A percentile compares a stretch with the other conserved stretches of the same genome.
These are phyloP conservation scores for Anguilla marmorata DNA, from an alignment of 2,797 vertebrate species.

Conservation along the genomic window DNA sequence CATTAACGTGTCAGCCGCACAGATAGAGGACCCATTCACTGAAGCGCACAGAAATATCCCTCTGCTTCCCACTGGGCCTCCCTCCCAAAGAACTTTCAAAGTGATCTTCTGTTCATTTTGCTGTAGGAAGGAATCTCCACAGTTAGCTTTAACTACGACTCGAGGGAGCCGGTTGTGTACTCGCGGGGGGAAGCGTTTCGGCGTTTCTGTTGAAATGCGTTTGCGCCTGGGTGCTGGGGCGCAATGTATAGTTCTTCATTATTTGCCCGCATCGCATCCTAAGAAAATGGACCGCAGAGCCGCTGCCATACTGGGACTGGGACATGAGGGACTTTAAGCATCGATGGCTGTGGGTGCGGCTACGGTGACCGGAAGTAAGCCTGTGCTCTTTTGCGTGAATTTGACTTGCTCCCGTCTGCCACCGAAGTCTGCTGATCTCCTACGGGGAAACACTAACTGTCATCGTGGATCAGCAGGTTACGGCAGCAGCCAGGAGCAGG, in stretches of 20 bases:
- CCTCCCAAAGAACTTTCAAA: neutral
- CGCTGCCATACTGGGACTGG: too few species aligned
- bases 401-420: too few species aligned
- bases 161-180: neutral
- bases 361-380: too few species aligned
- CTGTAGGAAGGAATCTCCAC: neutral
- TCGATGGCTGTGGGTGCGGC: too few species aligned
- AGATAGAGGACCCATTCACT: neutral
- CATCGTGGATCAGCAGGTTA: too few species aligned
- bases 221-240: neutral
- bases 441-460: too few species aligned
- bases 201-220: neutral
- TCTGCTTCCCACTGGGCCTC: neutral
- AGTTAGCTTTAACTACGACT: neutral
- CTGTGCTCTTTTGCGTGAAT: too few species aligned
- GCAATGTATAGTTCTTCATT: neutral
- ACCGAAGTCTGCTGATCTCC: too few species aligned
- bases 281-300: too few species aligned
- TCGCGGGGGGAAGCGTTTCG: neutral
- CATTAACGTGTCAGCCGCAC: neutral
- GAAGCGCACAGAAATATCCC: neutral
- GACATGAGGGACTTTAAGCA: too few species aligned
- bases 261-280: neutral
- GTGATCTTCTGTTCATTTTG: neutral
- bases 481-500: too few species aligned